Percentiles rank a stretch among this genome's conserved stretches.
Evolutionary conservation across 2,888 invertebrate species (phyloP).

Genomic region (Pollenia griseotomentosa): DNA sequence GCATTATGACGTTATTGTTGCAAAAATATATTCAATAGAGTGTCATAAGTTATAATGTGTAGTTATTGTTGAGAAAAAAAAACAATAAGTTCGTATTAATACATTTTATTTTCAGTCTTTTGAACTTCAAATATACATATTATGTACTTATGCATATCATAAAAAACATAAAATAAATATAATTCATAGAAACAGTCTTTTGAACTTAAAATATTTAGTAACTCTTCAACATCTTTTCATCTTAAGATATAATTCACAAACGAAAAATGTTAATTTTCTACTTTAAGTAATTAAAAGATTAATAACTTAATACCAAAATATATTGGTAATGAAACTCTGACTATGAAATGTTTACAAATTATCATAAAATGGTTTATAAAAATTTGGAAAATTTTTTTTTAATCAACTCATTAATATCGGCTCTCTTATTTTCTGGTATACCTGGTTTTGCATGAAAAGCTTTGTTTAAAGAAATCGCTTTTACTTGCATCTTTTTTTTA

Average conservation of each 20-base stretch:
- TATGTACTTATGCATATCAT: no score
- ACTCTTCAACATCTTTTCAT: no score
- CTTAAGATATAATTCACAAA: no score
- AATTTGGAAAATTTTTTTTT: background rate
- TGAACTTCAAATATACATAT: constrained; percentile 32
- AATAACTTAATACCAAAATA: no score
- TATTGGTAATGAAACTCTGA: no score
- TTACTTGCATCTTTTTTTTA: constrained; percentile 43
- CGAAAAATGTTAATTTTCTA: no score
- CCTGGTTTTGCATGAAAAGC: background rate
- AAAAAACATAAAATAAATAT: no score
- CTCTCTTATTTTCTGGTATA: background rate
- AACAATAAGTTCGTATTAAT: constrained; percentile 33
- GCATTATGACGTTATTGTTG: constrained; percentile 47
- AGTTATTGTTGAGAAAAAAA: constrained; percentile 41
- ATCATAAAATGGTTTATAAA: background rate
- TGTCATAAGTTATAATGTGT: constrained; percentile 46
- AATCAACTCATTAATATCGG: background rate
- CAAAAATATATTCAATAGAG: constrained; percentile 27
- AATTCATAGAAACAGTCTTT: no score
- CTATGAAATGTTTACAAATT: no score
- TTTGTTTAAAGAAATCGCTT: background rate
- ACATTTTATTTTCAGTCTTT: constrained; percentile 46
- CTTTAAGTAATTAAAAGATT: no score
- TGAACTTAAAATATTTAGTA: no score